phyloP scores from a whole-genome alignment of 2,113 vertebrate species.

The Acrocephalus kingi region DNA sequence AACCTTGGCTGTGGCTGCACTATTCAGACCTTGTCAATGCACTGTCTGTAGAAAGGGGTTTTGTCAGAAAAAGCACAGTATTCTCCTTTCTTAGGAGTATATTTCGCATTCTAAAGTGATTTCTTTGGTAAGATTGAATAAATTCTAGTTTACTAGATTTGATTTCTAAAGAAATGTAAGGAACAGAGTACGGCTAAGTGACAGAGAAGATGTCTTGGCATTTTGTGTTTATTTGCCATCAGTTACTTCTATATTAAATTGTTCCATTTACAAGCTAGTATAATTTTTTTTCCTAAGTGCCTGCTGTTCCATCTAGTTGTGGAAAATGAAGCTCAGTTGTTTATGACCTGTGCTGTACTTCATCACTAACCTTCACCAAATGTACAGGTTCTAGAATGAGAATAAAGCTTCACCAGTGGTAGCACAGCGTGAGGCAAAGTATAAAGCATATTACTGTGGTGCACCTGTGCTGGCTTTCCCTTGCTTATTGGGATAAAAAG shows the following conservation, averaged over 20 bases:
- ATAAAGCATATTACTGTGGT: background rate
- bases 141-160: conserved; percentile 8
- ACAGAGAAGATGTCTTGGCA: background rate
- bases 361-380: conserved; percentile 30
- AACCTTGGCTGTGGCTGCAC: background rate
- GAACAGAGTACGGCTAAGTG: background rate
- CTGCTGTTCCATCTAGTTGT: background rate
- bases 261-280: conserved; percentile 26
- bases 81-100: background rate
- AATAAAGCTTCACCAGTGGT: background rate
- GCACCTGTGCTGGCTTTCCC: conserved; percentile 7
- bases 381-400: conserved; percentile 10
- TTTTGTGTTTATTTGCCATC: conserved; percentile 4
- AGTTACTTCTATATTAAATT: conserved; percentile 20
- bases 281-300: background rate
- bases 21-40: background rate
- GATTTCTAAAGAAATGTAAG: background rate
- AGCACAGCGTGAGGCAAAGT: conserved; percentile 1
- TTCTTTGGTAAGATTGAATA: background rate
- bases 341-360: conserved; percentile 18
- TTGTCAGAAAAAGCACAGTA: background rate
- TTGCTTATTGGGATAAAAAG: background rate
- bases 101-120: background rate
- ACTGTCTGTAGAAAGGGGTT: background rate
- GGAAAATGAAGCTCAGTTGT: conserved; percentile 29